These are phyloP conservation scores for Zaprionus bogoriensis DNA, from an alignment of 2,888 invertebrate genomes.

Conservation along the genomic window DNA sequence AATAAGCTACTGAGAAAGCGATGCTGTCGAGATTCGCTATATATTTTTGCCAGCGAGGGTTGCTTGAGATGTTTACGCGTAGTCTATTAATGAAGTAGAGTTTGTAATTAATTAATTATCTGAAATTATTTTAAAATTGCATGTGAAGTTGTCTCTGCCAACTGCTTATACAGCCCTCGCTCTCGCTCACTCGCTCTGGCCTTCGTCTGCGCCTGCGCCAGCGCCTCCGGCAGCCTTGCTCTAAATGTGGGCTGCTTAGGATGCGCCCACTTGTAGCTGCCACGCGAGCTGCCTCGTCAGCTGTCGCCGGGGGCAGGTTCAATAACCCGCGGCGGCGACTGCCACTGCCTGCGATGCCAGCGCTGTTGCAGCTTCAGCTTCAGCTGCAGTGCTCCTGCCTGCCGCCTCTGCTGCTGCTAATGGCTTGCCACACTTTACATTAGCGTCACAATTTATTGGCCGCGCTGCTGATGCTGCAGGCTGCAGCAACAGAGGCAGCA, in stretches of 20 bases:
- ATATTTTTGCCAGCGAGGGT: no score
- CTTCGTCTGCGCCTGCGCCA: neutral
- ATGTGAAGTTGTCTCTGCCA: no score
- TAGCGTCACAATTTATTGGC: constrained; percentile 77
- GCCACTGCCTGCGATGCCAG: constrained; percentile 29
- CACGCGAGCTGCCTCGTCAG: constrained; percentile 26
- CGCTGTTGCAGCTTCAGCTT: neutral
- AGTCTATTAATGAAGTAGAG: no score
- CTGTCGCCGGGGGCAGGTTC: constrained; percentile 58
- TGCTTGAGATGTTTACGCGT: no score
- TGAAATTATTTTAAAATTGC: no score
- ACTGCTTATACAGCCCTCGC: no score
- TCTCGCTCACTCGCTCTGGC: neutral
- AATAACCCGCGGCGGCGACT: constrained; percentile 63
- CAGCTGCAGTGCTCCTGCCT: neutral
- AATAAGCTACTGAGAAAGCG: no score
- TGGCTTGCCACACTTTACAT: constrained; percentile 79
- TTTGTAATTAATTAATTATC: no score
- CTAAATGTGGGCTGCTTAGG: constrained; percentile 25
- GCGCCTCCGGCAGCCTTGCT: constrained; percentile 17
- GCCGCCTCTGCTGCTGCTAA: constrained; percentile 50
- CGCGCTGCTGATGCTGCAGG: constrained; percentile 38
- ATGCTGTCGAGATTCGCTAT: no score
- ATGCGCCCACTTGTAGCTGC: constrained; percentile 39
- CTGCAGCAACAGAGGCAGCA: neutral